phyloP scores from a whole-genome alignment of 2,797 vertebrate genomes.

The Spinus pinus region DNA sequence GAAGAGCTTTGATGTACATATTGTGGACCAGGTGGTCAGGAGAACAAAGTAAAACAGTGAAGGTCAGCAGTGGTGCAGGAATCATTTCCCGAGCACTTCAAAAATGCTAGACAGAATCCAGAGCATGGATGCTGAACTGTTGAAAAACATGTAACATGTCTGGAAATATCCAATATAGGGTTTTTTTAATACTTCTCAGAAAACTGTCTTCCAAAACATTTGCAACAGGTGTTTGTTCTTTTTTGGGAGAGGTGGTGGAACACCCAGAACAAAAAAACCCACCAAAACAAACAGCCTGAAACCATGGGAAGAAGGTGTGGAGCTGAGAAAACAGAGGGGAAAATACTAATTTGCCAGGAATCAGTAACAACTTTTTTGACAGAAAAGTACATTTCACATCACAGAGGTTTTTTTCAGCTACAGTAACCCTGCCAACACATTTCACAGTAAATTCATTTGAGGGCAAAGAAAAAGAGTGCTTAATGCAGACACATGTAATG shows the following conservation, averaged over 20 bases:
- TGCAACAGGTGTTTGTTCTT: not conserved
- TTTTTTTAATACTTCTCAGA: not conserved
- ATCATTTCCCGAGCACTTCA: not conserved
- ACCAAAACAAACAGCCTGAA: not conserved
- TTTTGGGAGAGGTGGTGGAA: slow-evolving; percentile 1
- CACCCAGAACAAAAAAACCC: not conserved
- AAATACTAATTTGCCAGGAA: slow-evolving; percentile 55
- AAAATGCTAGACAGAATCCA: not conserved
- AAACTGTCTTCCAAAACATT: slow-evolving; percentile 5
- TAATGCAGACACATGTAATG: slow-evolving; percentile 80
- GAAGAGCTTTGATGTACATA: slow-evolving; percentile 49
- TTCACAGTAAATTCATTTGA: slow-evolving; percentile 81
- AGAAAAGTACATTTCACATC: slow-evolving; percentile 67
- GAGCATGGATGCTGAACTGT: not conserved
- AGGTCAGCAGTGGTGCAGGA: not conserved
- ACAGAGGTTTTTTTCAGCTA: slow-evolving; percentile 67
- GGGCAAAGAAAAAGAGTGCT: slow-evolving; percentile 77
- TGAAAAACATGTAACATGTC: not conserved
- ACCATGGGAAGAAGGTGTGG: slow-evolving; percentile 15
- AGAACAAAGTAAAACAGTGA: slow-evolving; percentile 33
- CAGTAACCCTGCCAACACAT: slow-evolving; percentile 78
- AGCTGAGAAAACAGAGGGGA: slow-evolving; percentile 7
- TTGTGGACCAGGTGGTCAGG: slow-evolving; percentile 35
- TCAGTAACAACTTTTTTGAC: slow-evolving; percentile 56
- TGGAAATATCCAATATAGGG: not conserved